These are phyloP conservation scores for Agonopterix arenella DNA, from an alignment of 2,888 invertebrate genomes.

Conservation along the genomic window DNA sequence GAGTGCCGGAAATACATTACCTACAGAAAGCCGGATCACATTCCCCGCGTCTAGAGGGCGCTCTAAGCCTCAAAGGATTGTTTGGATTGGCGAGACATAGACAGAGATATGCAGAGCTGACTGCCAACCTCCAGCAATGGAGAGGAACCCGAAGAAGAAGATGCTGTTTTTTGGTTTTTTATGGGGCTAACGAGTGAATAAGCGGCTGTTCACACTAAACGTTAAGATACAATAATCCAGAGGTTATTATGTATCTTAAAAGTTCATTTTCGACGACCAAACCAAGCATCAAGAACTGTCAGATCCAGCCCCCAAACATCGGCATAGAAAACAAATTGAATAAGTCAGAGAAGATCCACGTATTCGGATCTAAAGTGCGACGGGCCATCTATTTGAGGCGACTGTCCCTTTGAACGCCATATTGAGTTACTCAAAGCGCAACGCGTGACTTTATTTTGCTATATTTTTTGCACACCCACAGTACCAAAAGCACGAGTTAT, in stretches of 20 bases:
- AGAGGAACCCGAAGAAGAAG: too few relatives aligned
- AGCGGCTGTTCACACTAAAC: too few relatives aligned
- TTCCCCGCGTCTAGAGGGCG: slow-evolving; percentile 17
- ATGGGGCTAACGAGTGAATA: too few relatives aligned
- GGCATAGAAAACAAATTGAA: slow-evolving; percentile 59
- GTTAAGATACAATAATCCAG: too few relatives aligned
- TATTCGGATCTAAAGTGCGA: slow-evolving; percentile 54
- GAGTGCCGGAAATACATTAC: not conserved
- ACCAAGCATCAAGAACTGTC: slow-evolving; percentile 8
- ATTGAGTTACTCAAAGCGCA: slow-evolving; percentile 47
- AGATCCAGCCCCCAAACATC: slow-evolving; percentile 17
- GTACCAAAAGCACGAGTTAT: not conserved
- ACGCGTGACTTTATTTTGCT: slow-evolving; percentile 16
- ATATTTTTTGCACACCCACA: not conserved
- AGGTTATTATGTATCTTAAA: too few relatives aligned
- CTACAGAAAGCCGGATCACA: slow-evolving; percentile 11
- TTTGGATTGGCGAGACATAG: slow-evolving; percentile 14
- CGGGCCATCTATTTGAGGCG: slow-evolving; percentile 60
- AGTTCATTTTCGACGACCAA: too few relatives aligned
- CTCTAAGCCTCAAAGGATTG: slow-evolving; percentile 49
- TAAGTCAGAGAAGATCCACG: slow-evolving; percentile 68
- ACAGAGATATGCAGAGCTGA: too few relatives aligned
- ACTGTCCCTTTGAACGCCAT: slow-evolving; percentile 52
- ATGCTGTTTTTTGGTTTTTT: too few relatives aligned
- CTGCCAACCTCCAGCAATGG: too few relatives aligned